Evolutionary conservation across 1,140 invertebrate species (phyloP).

Genomic region (Drosophila dunni): DNA sequence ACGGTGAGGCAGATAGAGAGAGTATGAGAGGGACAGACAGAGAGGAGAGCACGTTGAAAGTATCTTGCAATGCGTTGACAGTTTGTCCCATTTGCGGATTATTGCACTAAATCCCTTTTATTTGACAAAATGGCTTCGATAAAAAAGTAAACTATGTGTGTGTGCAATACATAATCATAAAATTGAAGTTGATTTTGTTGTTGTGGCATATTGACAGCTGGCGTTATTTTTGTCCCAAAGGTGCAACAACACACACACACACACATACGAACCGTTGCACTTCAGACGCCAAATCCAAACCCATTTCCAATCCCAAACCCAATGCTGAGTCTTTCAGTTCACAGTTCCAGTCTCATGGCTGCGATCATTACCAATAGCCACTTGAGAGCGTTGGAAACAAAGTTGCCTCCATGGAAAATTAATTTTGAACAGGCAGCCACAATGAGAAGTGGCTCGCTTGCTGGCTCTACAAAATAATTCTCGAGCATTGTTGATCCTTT

Average conservation of each 20-base stretch:
- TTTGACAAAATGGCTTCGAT: conserved; percentile 79
- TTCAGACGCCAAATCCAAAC: conserved; percentile 13
- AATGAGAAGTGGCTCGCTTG: conserved; percentile 58
- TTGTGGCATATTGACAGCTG: conserved; percentile 62
- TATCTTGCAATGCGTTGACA: conserved; percentile 34
- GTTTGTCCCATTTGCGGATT: conserved; percentile 72
- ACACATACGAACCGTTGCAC: conserved; percentile 28
- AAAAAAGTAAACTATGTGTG: conserved; percentile 56
- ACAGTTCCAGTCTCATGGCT: not conserved
- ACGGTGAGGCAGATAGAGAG: not conserved
- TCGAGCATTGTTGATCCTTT: conserved; percentile 81
- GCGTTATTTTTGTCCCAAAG: conserved; percentile 46
- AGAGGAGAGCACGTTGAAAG: conserved; percentile 6
- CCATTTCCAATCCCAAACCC: not conserved
- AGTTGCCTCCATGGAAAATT: conserved; percentile 68
- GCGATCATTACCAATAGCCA: conserved; percentile 16
- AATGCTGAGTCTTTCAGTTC: not conserved
- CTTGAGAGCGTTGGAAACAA: conserved; percentile 50
- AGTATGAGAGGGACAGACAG: no score
- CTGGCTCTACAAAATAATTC: conserved; percentile 81
- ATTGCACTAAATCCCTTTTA: conserved; percentile 73
- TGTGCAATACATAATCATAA: conserved; percentile 44
- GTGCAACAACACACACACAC: conserved; percentile 3
- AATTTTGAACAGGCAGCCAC: conserved; percentile 53
- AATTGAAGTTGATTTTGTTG: conserved; percentile 80